A percentile compares a stretch with the other conserved stretches of the same genome.
Evolutionary conservation across 2,888 invertebrate species (phyloP).

Genomic region (Argyra leucocephala): DNA sequence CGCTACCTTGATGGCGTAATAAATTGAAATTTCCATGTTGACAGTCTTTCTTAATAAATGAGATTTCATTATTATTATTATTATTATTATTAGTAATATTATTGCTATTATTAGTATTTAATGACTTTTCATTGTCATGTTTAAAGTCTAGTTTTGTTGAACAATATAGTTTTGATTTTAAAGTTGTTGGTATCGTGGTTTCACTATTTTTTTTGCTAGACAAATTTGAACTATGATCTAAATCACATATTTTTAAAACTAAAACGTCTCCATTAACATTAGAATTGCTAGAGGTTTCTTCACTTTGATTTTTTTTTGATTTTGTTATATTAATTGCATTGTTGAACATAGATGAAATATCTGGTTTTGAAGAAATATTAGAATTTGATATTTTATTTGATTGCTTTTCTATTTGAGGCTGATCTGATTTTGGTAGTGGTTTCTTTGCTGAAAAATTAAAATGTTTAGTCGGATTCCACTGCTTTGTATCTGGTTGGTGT

Average conservation of each 20-base stretch:
- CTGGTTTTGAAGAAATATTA: background rate
- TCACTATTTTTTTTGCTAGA: background rate
- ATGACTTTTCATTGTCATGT: background rate
- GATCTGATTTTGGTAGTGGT: background rate
- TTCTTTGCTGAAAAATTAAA: background rate
- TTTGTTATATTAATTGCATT: background rate
- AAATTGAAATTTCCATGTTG: background rate
- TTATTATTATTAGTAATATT: background rate
- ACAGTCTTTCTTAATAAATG: background rate
- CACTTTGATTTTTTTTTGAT: constrained; percentile 1
- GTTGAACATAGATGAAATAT: background rate
- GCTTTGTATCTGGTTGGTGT: background rate
- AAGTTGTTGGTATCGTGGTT: background rate
- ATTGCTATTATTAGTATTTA: background rate
- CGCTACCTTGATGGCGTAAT: background rate
- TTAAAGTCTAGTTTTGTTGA: background rate
- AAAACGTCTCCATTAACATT: constrained; percentile 19
- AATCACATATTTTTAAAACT: constrained; percentile 25
- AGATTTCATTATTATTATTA: constrained; percentile 5
- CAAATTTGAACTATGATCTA: constrained; percentile 21
- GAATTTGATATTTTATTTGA: background rate
- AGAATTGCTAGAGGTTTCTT: background rate
- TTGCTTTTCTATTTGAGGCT: background rate
- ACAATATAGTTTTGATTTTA: background rate
- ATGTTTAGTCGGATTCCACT: constrained; percentile 2